Percentiles rank a stretch among this genome's conserved stretches.
Evolutionary conservation across 2,888 invertebrate species (phyloP).

Genomic region (Hermaeophaga mercurialis): DNA sequence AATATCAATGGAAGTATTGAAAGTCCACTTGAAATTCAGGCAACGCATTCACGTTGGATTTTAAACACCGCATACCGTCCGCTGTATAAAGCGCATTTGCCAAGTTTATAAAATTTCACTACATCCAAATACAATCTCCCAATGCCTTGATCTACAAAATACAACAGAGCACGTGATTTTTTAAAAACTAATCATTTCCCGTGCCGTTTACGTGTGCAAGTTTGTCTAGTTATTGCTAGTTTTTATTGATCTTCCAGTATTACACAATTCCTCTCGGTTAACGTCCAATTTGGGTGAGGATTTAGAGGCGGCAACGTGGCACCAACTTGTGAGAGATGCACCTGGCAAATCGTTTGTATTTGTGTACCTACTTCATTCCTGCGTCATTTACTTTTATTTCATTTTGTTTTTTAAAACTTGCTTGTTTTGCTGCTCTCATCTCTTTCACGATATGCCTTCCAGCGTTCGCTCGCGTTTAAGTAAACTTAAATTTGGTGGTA

Average conservation of each 20-base stretch:
- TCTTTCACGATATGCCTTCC: slow-evolving; percentile 1
- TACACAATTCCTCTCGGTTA: too few species aligned
- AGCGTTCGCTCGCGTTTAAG: too few species aligned
- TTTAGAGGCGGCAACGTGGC: slow-evolving; percentile 16
- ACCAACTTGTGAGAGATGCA: slow-evolving; percentile 17
- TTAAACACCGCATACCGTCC: slow-evolving; percentile 4
- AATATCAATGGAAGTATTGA: slow-evolving; percentile 23
- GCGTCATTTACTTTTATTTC: slow-evolving; percentile 9
- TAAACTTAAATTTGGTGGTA: too few species aligned
- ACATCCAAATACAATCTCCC: not conserved
- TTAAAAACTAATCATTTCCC: too few species aligned
- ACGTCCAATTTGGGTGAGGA: too few species aligned
- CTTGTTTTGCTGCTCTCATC: slow-evolving; percentile 1
- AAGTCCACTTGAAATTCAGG: slow-evolving; percentile 17
- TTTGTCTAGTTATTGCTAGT: too few species aligned
- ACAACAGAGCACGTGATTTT: too few species aligned
- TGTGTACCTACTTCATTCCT: slow-evolving; percentile 13
- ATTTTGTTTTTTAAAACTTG: slow-evolving; percentile 10
- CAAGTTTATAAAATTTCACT: not conserved
- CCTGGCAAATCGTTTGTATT: slow-evolving; percentile 26
- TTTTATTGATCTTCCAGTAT: too few species aligned
- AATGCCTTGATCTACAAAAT: too few species aligned
- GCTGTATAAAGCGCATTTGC: slow-evolving; percentile 4
- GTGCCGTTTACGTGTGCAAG: too few species aligned
- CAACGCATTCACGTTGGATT: slow-evolving; percentile 12